Evolutionary conservation across 2,113 vertebrate species (phyloP), one percentile per base, ranked within the genome.

Genomic region (Varanus komodoensis): DNA sequence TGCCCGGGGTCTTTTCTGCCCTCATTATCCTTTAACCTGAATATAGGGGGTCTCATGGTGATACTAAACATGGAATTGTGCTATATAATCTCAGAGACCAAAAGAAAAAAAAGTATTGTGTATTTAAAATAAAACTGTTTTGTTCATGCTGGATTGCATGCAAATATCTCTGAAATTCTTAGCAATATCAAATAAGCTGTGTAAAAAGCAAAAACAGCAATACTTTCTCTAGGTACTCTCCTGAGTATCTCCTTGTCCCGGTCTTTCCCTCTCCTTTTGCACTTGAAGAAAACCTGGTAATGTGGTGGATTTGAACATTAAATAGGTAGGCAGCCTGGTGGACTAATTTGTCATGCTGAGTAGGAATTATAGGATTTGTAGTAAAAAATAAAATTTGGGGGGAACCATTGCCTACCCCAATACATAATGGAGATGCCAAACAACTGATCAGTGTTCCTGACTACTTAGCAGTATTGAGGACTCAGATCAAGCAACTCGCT

Each of bases 271-370:
- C 34, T 74, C 75, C 90, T 80, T 89, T 89, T 90, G 68, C 6
- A 3, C 82, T 89, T 83, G 77, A 57, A 93, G 89, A 94, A 91
- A 94, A 94, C 89, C 90, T 95, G 38, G 69, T 86, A 82, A n/a
- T 93, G 89, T 87, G 81, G 57, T 15, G 14, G 57, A 82, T 34
- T 14, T 61, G 81, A 48, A 79, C 25, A 48, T 23, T 25, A 50
- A 23, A 25, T 38, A 25, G 6, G 77, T 61, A 61, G 14, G 57
- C 57, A 61, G 17, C 14, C 14, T 61, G 57, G 57, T 61, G 57
- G 12, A 11, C 54, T 82, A 14, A 64, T 61, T 61, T 11, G 57
- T 15, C 57, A 61, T 61, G 57, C 57, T 61, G 57, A 15, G 9
- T 61, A 15, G 57, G 57, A 15, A 3, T 61, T 15, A 61, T 61